Percentiles rank a stretch among this genome's conserved stretches.
Evolutionary conservation across 2,797 vertebrate genomes (phyloP).

Genomic region (Sciaenops ocellatus): DNA sequence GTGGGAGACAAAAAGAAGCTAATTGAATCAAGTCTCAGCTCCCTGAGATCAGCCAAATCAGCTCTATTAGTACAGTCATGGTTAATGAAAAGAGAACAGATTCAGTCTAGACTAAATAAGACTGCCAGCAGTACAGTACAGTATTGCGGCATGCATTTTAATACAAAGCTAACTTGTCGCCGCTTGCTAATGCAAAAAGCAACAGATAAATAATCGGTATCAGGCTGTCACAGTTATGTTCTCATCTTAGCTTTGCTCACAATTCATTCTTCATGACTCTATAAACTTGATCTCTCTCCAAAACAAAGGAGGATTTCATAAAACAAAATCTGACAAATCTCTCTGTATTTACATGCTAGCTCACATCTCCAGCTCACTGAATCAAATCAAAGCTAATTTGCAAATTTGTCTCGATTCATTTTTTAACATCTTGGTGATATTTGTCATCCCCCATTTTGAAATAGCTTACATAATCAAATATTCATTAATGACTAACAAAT

Average conservation of each 20-base stretch:
- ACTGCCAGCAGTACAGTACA: background rate
- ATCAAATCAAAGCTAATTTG: background rate
- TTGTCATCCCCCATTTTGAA: conserved; percentile 1
- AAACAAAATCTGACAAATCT: too few species aligned
- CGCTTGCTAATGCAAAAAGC: background rate
- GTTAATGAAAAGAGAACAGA: conserved; percentile 19
- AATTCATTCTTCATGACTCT: background rate
- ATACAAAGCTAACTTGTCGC: background rate
- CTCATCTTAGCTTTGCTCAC: background rate
- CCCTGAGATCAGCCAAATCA: conserved; percentile 54
- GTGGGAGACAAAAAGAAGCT: conserved; percentile 60
- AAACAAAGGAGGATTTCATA: too few species aligned
- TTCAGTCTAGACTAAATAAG: conserved; percentile 11
- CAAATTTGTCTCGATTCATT: background rate
- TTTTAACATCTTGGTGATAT: conserved; percentile 1
- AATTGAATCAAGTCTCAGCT: conserved; percentile 68
- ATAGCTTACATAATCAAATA: conserved; percentile 19
- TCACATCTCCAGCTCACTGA: background rate
- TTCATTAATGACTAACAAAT: conserved; percentile 34
- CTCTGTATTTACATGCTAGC: too few species aligned
- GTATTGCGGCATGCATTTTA: background rate
- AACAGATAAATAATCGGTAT: background rate
- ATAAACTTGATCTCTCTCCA: too few species aligned
- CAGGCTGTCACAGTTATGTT: background rate
- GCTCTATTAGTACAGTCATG: conserved; percentile 46